Evolutionary conservation across 2,888 invertebrate species (phyloP).

Genomic region (Drosophila trichaetosa): DNA sequence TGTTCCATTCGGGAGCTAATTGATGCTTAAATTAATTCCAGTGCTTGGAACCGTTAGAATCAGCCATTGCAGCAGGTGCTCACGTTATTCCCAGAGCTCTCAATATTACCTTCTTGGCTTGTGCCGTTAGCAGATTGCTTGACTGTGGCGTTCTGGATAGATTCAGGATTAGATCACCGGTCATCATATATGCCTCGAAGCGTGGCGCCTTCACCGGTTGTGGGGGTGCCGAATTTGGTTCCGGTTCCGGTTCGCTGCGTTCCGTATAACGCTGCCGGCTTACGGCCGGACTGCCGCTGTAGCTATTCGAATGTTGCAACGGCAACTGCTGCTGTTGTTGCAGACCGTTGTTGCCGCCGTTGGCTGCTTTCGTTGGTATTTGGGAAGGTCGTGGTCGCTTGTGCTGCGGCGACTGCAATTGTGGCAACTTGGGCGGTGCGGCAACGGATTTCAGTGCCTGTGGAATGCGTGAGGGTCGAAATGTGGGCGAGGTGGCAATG

Average conservation of each 20-base stretch:
- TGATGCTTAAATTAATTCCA: neutral
- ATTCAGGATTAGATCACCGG: constrained; percentile 97
- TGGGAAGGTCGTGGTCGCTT: constrained; percentile 84
- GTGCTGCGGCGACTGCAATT: constrained; percentile 84
- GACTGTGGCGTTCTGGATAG: constrained; percentile 92
- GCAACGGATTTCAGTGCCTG: constrained; percentile 84
- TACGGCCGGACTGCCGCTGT: constrained; percentile 74
- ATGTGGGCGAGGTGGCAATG: constrained; percentile 83
- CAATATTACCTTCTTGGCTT: constrained; percentile 84
- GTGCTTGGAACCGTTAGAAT: neutral
- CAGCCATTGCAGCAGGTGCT: neutral
- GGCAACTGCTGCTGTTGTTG: constrained; percentile 42
- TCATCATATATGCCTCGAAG: constrained; percentile 99
- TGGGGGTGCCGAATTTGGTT: constrained; percentile 83
- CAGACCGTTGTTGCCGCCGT: constrained; percentile 65
- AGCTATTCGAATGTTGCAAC: constrained; percentile 78
- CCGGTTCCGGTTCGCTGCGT: constrained; percentile 60
- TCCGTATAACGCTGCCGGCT: constrained; percentile 61
- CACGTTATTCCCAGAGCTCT: neutral
- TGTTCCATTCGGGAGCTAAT: too few relatives aligned
- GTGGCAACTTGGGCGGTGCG: constrained; percentile 66
- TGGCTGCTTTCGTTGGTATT: constrained; percentile 83
- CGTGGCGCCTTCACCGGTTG: constrained; percentile 85
- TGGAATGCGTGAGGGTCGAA: constrained; percentile 87
- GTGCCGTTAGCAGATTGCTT: constrained; percentile 87